Evolutionary conservation across 2,113 vertebrate species (phyloP), one percentile per base, ranked within the genome.

Genomic region (Ailuropoda melanoleuca): DNA sequence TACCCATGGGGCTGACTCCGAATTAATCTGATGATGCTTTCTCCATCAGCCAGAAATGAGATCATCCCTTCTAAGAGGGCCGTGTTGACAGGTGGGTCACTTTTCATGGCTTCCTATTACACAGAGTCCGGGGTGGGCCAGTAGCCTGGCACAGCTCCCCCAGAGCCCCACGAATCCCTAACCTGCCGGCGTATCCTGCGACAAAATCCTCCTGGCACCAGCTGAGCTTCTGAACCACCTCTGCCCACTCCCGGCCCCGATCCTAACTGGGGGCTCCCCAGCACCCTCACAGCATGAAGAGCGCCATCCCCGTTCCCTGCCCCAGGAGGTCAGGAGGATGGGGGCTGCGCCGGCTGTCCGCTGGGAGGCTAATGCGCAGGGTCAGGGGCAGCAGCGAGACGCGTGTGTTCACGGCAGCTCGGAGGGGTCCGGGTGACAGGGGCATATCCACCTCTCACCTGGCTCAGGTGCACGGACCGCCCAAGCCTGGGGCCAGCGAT

Each of bases 131-230:
- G 80, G 43, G 37, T 19, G 60, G 74, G 55, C 50, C 31, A 26
- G 1, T 23, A 48, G 34, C 6, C 11, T 0, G 6, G 48, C 34
- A 24, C 17, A 55, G 9, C 14, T 64, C 26, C 8, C 11, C 4
- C 2, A 43, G 50, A 46, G 60, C 55, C 68, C 37, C 21, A 0
- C 0, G 19, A 55, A 39, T 56, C 39, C 23, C 56, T 14, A 29
- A 31, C 80, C 19, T 64, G 4, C 23, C 18, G 1, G 37, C 1
- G n/a, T n/a, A 26, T 81, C 53, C 48, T 74, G 26, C 34, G 24
- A 37, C 43, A 72, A 23, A 18, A 12, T 58, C 8, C 46, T 39
- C 72, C 24, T 10, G 26, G 56, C 17, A 34, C 62, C 29, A 7
- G 23, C 1, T 48, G 55, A 60, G 46, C 58, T 26, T 39, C 14